Evolutionary conservation across 2,888 invertebrate genomes (phyloP), one percentile per base, ranked within the genome.

Genomic region (Stramonita haemastoma): DNA sequence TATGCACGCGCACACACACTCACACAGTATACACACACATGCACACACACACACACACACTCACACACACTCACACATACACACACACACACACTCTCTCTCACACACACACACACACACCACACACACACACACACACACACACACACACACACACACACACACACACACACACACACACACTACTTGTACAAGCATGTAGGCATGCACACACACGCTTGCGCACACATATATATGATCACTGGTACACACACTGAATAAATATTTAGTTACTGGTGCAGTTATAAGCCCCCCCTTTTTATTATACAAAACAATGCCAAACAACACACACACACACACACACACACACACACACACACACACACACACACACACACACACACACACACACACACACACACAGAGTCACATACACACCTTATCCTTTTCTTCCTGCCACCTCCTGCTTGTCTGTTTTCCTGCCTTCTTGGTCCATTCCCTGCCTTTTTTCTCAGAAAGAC

Each of bases 51-150:
- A 57, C 29, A 8, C 84, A 57, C 84, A 19, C 84, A 29, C 4
- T 1, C 84, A 29, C 57, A 57, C 56, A 56, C 56, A 2, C 84
- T n/a, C 84, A 26, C n/a, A 56, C 84, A 56, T 56, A 84, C 84
- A 6, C 81, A 36, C 81, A 6, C 36, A 81, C 46, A 79, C 79
- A 13, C 46, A 83, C 46, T 46, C 83, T 26, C 83, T n/a, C 77
- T 26, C n/a, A 77, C 26, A 77, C 77, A 77, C 77, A 77, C 77
- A 77, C 77, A 77, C 19, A 17, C 77, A 17, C 1, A 26, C n/a
- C 77, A 77, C 77, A 77, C 77, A 77, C 77, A 77, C 77, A 32
- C 81, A 81, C 81, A 81, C 81, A 81, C 81, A 81, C 81, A 81
- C 81, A 77, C 77, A 77, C 19, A 17, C 77, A 17, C 1, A 26